These are phyloP conservation scores for Machimus rusticus DNA, from an alignment of 2,888 invertebrate species.

Conservation along the genomic window DNA sequence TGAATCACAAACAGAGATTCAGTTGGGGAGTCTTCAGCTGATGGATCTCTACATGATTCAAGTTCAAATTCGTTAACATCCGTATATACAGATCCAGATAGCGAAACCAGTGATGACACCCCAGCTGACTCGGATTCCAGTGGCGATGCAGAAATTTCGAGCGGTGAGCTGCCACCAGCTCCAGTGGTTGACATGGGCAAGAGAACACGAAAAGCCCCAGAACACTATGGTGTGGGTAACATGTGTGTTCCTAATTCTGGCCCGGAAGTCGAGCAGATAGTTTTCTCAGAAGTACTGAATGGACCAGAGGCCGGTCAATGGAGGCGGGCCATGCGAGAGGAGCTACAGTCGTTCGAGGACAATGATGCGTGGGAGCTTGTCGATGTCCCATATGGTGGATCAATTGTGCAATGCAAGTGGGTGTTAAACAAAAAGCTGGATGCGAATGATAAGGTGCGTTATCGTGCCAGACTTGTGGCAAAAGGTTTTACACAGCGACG, in stretches of 20 bases:
- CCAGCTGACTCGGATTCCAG: background rate
- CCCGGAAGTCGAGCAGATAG: background rate
- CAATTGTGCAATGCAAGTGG: background rate
- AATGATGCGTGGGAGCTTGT: background rate
- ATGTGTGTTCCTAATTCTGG: too few relatives aligned
- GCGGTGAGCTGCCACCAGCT: background rate
- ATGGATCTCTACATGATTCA: background rate
- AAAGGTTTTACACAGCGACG: background rate
- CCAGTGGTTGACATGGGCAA: background rate
- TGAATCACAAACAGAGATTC: background rate
- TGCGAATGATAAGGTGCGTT: background rate
- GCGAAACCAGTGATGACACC: background rate
- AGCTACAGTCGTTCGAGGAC: background rate
- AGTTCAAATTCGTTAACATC: background rate
- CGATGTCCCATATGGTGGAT: background rate
- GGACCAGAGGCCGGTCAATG: background rate
- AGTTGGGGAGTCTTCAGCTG: background rate
- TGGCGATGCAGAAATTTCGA: background rate
- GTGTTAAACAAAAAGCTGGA: background rate
- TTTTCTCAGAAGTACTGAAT: slow-evolving; percentile 18
- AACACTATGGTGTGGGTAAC: background rate
- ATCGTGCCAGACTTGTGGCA: background rate
- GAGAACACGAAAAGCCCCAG: background rate
- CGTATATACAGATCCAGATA: background rate
- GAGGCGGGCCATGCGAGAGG: background rate